Percentiles rank a stretch among this genome's conserved stretches.
These are phyloP conservation scores for Ruditapes philippinarum DNA, from an alignment of 1,140 invertebrate genomes.

Conservation along the genomic window DNA sequence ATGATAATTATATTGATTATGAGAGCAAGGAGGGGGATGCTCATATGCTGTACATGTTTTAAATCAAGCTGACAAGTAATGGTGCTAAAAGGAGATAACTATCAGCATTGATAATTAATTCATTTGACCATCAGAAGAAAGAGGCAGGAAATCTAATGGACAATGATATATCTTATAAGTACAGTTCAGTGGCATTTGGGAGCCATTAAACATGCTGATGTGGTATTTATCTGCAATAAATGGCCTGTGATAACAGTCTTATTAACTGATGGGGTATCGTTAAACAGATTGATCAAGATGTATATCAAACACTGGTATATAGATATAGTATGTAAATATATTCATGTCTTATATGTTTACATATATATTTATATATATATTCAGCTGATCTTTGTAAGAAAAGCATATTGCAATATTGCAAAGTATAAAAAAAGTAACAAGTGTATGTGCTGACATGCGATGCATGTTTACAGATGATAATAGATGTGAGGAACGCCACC, in stretches of 20 bases:
- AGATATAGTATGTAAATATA: too few relatives aligned
- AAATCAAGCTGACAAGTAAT: too few relatives aligned
- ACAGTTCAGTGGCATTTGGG: neutral
- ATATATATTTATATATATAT: neutral
- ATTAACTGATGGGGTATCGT: neutral
- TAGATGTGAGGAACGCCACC: neutral
- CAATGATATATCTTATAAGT: neutral
- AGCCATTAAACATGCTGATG: slow-evolving; percentile 25
- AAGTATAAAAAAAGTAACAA: neutral
- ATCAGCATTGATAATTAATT: neutral
- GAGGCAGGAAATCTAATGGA: neutral
- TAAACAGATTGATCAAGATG: slow-evolving; percentile 14
- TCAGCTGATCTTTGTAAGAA: neutral
- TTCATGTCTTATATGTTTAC: too few relatives aligned
- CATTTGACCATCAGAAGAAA: neutral
- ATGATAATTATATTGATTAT: neutral
- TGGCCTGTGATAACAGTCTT: neutral
- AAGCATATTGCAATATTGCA: neutral
- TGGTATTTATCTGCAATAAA: slow-evolving; percentile 3
- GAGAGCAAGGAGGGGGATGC: neutral
- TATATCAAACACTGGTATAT: neutral
- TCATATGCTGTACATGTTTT: too few relatives aligned
- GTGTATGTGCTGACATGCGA: neutral
- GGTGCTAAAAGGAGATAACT: too few relatives aligned
- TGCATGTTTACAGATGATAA: slow-evolving; percentile 23